These are phyloP conservation scores for Pycnonotus jocosus DNA, from an alignment of 2,113 vertebrate species.

Conservation along the genomic window DNA sequence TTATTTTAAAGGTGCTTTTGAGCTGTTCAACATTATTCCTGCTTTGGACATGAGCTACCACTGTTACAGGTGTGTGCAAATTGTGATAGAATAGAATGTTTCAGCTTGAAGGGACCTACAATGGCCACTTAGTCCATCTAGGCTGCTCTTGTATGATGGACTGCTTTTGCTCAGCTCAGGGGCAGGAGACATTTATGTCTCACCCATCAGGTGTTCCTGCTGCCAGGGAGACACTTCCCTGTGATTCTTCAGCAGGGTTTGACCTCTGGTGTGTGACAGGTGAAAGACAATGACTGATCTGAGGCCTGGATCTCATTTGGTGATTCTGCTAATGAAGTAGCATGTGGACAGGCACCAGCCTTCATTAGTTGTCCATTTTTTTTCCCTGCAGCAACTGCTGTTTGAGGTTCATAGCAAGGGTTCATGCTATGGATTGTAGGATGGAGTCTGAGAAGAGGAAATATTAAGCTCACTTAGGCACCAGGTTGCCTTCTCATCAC, in stretches of 20 bases:
- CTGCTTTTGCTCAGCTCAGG: not conserved
- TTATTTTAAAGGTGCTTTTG: not conserved
- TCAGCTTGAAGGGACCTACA: not conserved
- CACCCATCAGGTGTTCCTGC: not conserved
- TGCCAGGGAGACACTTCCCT: not conserved
- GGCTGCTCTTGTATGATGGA: not conserved
- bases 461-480: not conserved
- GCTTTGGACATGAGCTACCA: not conserved
- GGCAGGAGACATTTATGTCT: not conserved
- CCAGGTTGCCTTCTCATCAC: not conserved
- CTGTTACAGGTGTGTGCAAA: not conserved
- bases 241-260: not conserved
- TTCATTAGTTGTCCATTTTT: not conserved
- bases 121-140: not conserved
- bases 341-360: not conserved
- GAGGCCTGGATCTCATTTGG: not conserved
- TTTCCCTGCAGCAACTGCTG: not conserved
- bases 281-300: not conserved
- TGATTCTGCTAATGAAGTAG: not conserved
- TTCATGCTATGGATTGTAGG: not conserved
- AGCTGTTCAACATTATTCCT: not conserved
- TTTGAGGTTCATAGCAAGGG: not conserved
- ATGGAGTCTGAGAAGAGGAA: not conserved
- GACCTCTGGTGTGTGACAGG: not conserved
- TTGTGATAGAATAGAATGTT: not conserved